phyloP scores from a whole-genome alignment of 2,888 invertebrate species.

The Lutraria lutraria region DNA sequence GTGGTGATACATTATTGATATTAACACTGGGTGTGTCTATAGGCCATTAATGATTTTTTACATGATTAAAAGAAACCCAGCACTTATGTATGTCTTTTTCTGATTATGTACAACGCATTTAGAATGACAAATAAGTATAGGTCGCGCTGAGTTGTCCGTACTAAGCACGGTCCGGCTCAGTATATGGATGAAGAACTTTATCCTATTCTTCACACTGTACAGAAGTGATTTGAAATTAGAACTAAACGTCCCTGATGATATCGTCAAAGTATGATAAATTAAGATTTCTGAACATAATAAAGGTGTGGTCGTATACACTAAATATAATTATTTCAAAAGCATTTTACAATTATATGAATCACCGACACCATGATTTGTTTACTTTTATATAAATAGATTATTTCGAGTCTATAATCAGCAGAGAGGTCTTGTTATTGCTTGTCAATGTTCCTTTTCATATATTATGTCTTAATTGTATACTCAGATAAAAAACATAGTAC shows the following conservation, averaged over 20 bases:
- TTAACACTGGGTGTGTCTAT: slow-evolving; percentile 1
- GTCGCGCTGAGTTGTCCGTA: background rate
- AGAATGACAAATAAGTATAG: background rate
- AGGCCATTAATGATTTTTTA: background rate
- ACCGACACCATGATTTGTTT: background rate
- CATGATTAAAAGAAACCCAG: background rate
- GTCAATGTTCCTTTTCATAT: background rate
- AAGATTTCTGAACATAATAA: background rate
- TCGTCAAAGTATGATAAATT: background rate
- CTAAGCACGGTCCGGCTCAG: background rate
- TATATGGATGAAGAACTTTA: background rate
- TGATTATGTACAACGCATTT: background rate
- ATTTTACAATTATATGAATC: background rate
- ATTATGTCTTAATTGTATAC: background rate
- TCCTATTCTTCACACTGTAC: background rate
- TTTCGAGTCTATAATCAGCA: background rate
- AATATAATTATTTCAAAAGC: background rate
- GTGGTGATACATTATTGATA: background rate
- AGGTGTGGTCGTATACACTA: background rate
- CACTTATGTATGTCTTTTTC: background rate
- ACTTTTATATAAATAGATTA: background rate
- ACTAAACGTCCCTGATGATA: background rate
- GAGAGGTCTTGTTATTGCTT: background rate
- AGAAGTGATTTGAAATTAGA: background rate
- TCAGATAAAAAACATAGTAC: background rate